Percentiles rank a stretch among this genome's conserved stretches.
phyloP scores from a whole-genome alignment of 2,113 vertebrate genomes.

The Oryzias woworae region DNA sequence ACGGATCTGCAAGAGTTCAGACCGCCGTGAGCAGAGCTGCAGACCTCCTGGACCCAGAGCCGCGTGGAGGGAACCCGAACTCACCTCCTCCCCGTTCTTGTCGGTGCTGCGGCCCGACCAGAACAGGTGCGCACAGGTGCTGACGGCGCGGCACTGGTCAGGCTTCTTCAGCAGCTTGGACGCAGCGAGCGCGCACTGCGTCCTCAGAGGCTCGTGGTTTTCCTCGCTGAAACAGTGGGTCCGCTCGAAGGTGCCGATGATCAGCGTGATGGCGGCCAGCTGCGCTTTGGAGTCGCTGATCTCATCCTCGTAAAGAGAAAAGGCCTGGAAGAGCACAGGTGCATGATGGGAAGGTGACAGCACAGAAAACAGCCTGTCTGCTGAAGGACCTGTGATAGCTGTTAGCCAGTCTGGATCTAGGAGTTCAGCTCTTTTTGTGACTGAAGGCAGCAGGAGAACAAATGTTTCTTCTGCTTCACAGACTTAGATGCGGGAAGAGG shows the following conservation, averaged over 20 bases:
- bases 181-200: slow-evolving; percentile 94
- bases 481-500: no score
- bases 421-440: no score
- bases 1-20: slow-evolving; percentile 81
- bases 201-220: slow-evolving; percentile 95
- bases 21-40: no score
- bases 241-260: slow-evolving; percentile 96
- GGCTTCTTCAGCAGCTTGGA: slow-evolving; percentile 98
- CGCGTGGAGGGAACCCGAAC: slow-evolving; percentile 1
- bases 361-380: no score
- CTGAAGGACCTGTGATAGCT: no score
- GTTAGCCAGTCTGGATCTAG: no score
- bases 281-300: slow-evolving; percentile 99
- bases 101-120: slow-evolving; percentile 97
- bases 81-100: slow-evolving; percentile 93
- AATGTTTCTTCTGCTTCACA: no score
- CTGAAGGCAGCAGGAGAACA: no score
- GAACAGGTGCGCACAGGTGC: slow-evolving; percentile 96
- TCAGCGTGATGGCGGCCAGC: slow-evolving; percentile 96
- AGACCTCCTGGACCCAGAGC: no score
- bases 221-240: slow-evolving; percentile 97
- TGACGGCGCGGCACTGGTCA: slow-evolving; percentile 95
- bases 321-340: slow-evolving; percentile 79
- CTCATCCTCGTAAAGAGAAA: slow-evolving; percentile 98
- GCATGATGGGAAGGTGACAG: neutral